phyloP scores from a whole-genome alignment of 2,113 vertebrate species.

The Brachypteracias leptosomus region DNA sequence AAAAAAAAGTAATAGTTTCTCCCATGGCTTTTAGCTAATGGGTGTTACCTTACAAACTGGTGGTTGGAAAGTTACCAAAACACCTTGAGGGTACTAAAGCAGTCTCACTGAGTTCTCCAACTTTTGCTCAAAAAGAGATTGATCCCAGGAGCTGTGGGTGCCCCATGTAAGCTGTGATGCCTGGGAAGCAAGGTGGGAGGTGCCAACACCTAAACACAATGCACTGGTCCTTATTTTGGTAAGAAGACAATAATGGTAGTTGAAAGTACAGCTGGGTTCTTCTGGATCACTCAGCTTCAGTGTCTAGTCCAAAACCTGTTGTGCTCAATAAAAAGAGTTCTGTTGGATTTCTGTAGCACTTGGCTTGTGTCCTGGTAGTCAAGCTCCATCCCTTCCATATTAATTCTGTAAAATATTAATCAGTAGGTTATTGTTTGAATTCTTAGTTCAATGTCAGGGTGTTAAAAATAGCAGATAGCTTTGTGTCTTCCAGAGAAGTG shows the following conservation, averaged over 20 bases:
- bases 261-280: background rate
- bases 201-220: background rate
- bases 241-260: background rate
- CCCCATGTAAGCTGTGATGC: background rate
- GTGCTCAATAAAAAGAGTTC: background rate
- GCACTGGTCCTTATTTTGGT: background rate
- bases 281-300: background rate
- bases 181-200: background rate
- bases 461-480: background rate
- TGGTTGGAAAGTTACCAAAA: background rate
- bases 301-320: background rate
- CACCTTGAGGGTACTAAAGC: background rate
- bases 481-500: background rate
- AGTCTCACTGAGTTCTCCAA: background rate
- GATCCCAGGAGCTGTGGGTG: background rate
- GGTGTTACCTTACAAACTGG: fast-evolving
- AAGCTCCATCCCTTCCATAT: background rate
- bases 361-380: background rate
- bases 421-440: background rate
- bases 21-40: background rate
- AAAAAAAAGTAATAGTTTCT: background rate
- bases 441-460: background rate
- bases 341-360: background rate
- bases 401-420: background rate
- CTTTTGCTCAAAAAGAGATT: background rate